These are phyloP conservation scores for Oplegnathus fasciatus DNA, from an alignment of 2,113 vertebrate genomes.

Conservation along the genomic window DNA sequence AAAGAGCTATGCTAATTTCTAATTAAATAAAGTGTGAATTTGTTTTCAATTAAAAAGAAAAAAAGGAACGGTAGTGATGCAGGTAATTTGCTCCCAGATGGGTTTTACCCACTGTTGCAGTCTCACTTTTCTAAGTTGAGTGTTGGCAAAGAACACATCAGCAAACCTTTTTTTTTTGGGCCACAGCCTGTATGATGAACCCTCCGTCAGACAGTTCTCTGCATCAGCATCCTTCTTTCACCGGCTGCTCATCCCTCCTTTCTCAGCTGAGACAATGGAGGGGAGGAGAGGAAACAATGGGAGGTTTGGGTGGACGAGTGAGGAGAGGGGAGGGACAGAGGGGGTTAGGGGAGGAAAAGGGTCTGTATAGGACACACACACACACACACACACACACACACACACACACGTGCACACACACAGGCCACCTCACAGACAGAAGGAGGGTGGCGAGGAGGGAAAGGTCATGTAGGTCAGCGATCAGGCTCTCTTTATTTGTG, in stretches of 20 bases:
- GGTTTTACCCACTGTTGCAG: constrained; percentile 49
- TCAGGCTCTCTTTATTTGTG: constrained; percentile 69
- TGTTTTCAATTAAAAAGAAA: constrained; percentile 65
- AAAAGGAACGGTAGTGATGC: constrained; percentile 30
- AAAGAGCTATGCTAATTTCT: constrained; percentile 63
- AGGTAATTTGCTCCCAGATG: constrained; percentile 52
- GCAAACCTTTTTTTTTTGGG: constrained; percentile 30
- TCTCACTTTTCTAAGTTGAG: constrained; percentile 59
- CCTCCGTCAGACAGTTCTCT: constrained; percentile 53
- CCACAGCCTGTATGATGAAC: constrained; percentile 39
- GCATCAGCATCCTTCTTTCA: constrained; percentile 69
- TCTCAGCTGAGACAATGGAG: constrained; percentile 81
- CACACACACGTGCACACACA: constrained; percentile 46
- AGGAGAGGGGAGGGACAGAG: constrained; percentile 56
- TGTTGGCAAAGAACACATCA: constrained; percentile 57
- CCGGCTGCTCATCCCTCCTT: constrained; percentile 70
- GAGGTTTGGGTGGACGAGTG: constrained; percentile 61
- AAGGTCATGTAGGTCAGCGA: constrained; percentile 77
- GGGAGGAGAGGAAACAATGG: constrained; percentile 71
- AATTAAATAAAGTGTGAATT: constrained; percentile 66
- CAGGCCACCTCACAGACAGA: constrained; percentile 71
- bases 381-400: constrained; percentile 38
- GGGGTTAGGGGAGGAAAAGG: constrained; percentile 38
- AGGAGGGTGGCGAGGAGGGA: constrained; percentile 59
- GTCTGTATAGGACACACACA: constrained; percentile 34